Percentiles rank a stretch among this genome's conserved stretches.
phyloP scores from a whole-genome alignment of 2,113 vertebrate genomes.

The Entomyzon cyanotis region DNA sequence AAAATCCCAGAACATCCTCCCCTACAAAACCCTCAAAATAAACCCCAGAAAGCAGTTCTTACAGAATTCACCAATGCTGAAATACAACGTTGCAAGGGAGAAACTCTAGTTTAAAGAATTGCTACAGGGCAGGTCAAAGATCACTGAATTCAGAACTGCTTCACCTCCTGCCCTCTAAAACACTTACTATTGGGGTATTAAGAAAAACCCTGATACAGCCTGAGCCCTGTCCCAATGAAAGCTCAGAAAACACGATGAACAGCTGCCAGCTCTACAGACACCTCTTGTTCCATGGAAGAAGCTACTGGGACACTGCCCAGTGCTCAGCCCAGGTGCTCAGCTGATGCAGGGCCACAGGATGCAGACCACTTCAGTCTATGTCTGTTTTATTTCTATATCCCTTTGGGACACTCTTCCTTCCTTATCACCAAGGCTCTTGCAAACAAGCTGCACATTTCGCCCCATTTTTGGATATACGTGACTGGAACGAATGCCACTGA shows the following conservation, averaged over 20 bases:
- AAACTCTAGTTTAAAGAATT: background rate
- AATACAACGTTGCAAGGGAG: background rate
- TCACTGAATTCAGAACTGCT: background rate
- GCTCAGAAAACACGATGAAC: background rate
- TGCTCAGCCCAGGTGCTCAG: background rate
- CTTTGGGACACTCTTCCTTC: background rate
- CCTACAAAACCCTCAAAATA: background rate
- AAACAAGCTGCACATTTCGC: background rate
- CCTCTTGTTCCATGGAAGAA: background rate
- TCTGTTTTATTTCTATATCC: background rate
- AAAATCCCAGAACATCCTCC: background rate
- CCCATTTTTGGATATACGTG: fast-evolving
- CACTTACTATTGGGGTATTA: background rate
- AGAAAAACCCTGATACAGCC: background rate
- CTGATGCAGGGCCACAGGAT: background rate
- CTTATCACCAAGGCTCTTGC: background rate
- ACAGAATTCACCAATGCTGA: background rate
- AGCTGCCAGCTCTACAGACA: background rate
- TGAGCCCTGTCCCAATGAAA: background rate
- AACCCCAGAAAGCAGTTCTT: background rate
- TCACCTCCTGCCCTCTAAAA: background rate
- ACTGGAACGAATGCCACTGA: background rate
- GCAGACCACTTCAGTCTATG: background rate
- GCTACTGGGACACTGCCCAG: background rate
- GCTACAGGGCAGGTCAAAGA: background rate